Evolutionary conservation across 2,797 vertebrate genomes (phyloP), one percentile per base, ranked within the genome.

Genomic region (Pipistrellus pipistrellus): DNA sequence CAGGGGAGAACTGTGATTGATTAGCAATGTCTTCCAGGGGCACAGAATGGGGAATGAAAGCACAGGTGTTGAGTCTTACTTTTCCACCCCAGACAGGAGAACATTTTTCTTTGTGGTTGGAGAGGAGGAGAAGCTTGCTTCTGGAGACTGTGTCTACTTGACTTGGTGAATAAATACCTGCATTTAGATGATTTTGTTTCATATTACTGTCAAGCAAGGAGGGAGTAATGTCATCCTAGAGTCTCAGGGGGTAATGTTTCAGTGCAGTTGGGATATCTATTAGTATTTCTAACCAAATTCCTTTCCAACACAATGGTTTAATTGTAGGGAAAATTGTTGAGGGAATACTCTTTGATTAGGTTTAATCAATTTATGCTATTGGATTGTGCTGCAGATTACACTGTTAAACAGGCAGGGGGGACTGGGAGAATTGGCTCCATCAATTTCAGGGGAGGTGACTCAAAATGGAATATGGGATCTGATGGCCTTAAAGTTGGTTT

Each of bases 1-100:
- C 82, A 18, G 78, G 95, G 90, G 85, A 53, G 69, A 72, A 35
- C 71, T 53, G 59, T 95, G 96, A 96, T 95, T 90, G 88, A 96
- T 96, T 93, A 88, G 85, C 59, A 46, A 57, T 93, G 92, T 95
- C 95, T 97, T 92, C 32, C 41, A 89, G 87, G 78, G 73, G 11
- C n/a, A 83, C 48, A 44, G 85, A 23, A 76, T 1, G 3, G 20
- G 85, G 83, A n/a, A 35, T 64, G 41, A 48, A 20, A 38, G 64
- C 9, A 2, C 4, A 1, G 7, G 9, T 41, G 55, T 78, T 64
- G 85, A 55, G 18, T 83, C 32, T 94, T 48, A n/a, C 41, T 35
- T 30, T 69, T 73, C 69, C 44, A 3, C 41, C 64, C 51, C 25
- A 44, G 66, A 44, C 13, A 17, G 35, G 35, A 68, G 64, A 77